These are phyloP conservation scores for Struthidea cinerea DNA, from an alignment of 2,113 vertebrate genomes.

Conservation along the genomic window DNA sequence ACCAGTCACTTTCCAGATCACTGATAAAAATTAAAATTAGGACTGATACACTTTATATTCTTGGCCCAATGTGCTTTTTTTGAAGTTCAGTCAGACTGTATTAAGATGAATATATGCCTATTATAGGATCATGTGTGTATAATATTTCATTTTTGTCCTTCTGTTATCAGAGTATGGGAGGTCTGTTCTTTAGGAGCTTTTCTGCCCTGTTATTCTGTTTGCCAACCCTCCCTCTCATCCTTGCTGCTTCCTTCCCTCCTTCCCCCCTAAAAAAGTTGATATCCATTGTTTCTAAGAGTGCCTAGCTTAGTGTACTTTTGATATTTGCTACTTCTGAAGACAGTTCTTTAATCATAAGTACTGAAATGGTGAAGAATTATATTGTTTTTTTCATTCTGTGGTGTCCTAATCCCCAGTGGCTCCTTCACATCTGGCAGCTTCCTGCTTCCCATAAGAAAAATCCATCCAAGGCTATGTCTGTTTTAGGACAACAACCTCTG, in stretches of 20 bases:
- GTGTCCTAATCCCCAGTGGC: not conserved
- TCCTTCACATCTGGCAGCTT: not conserved
- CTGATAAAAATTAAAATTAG: not conserved
- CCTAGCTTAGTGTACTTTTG: not conserved
- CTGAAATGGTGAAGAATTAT: not conserved
- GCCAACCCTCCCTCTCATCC: not conserved
- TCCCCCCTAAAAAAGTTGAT: not conserved
- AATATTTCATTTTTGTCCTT: not conserved
- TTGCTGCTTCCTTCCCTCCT: not conserved
- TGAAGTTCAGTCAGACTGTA: not conserved
- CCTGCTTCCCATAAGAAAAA: constrained; percentile 39
- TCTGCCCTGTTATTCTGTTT: not conserved
- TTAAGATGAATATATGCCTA: not conserved
- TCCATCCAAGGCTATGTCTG: not conserved
- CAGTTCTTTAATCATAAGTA: not conserved
- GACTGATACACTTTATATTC: not conserved
- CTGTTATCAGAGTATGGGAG: not conserved
- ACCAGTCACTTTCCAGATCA: not conserved
- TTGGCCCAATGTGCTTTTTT: not conserved
- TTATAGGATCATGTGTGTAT: not conserved
- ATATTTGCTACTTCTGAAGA: not conserved
- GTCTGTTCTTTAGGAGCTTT: not conserved
- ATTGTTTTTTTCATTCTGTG: not conserved
- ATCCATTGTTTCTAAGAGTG: not conserved
- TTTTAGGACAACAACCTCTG: not conserved